Evolutionary conservation across 2,797 vertebrate genomes (phyloP).

Genomic region (Urophycis tenuis): DNA sequence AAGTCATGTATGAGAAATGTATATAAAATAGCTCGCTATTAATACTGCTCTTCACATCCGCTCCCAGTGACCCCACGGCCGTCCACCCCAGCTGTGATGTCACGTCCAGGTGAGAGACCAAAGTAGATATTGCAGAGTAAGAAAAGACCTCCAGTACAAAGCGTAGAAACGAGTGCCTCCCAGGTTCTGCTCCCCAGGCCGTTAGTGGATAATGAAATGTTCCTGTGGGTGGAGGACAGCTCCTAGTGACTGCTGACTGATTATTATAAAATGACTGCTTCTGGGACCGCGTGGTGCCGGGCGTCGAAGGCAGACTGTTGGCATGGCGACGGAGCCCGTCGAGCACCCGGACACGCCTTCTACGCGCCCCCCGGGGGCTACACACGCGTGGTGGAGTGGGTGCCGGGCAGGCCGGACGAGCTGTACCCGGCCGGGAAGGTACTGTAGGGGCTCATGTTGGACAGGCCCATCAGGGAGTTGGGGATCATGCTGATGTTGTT

Average conservation of each 20-base stretch:
- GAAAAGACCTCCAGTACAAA: slow-evolving; percentile 72
- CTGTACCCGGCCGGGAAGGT: slow-evolving; percentile 94
- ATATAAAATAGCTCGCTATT: slow-evolving; percentile 69
- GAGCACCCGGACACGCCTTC: slow-evolving; percentile 19
- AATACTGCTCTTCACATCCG: slow-evolving; percentile 51
- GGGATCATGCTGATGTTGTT: slow-evolving; percentile 99
- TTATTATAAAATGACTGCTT: slow-evolving; percentile 66
- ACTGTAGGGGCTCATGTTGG: slow-evolving; percentile 96
- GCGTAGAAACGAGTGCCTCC: slow-evolving; percentile 72
- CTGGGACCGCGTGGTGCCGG: slow-evolving; percentile 59
- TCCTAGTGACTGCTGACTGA: slow-evolving; percentile 59
- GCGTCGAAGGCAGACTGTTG: slow-evolving; percentile 63
- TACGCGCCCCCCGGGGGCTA: slow-evolving; percentile 63
- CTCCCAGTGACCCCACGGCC: slow-evolving; percentile 38
- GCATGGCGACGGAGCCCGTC: slow-evolving; percentile 32
- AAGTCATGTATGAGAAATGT: slow-evolving; percentile 70
- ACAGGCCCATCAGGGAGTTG: slow-evolving; percentile 93
- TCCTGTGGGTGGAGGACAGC: slow-evolving; percentile 39
- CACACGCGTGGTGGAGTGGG: slow-evolving; percentile 98
- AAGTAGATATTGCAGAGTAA: slow-evolving; percentile 72
- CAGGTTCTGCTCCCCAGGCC: slow-evolving; percentile 66
- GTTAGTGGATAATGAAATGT: slow-evolving; percentile 67
- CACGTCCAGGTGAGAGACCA: slow-evolving; percentile 57
- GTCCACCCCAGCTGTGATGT: slow-evolving; percentile 50
- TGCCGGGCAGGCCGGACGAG: slow-evolving; percentile 90